These are phyloP conservation scores for Nemapogon koenigi DNA, from an alignment of 2,888 invertebrate genomes.

Conservation along the genomic window DNA sequence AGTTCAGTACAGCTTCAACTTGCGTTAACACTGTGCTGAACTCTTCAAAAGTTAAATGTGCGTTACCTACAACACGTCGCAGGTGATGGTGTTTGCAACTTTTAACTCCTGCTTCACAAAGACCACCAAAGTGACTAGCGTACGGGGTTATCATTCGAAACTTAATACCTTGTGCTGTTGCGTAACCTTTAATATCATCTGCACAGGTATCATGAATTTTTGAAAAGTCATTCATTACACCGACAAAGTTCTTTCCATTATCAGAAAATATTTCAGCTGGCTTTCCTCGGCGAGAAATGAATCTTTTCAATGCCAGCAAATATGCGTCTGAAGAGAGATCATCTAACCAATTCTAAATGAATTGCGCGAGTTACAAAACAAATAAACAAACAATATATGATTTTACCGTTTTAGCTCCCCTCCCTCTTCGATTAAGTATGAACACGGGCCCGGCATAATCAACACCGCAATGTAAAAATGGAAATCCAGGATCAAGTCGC, in stretches of 20 bases:
- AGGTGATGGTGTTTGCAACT: conserved; percentile 13
- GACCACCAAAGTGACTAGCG: too few relatives aligned
- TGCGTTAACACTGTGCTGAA: conserved; percentile 15
- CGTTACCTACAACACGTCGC: conserved; percentile 12
- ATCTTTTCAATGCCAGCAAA: too few relatives aligned
- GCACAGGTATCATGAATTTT: too few relatives aligned
- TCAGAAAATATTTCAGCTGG: conserved; percentile 7
- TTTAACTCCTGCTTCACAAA: conserved; percentile 16
- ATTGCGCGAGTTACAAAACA: background rate
- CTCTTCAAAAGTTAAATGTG: conserved; percentile 17
- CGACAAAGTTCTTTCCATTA: conserved; percentile 7
- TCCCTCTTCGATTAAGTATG: background rate
- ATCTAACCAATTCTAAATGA: background rate
- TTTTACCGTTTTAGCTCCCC: background rate
- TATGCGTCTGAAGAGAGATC: too few relatives aligned
- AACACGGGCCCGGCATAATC: conserved; percentile 3
- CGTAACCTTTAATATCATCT: background rate
- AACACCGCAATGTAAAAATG: background rate
- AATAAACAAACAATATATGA: background rate
- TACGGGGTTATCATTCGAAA: too few relatives aligned
- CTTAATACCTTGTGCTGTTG: too few relatives aligned
- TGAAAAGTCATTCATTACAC: too few relatives aligned
- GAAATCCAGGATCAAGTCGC: background rate
- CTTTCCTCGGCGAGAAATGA: too few relatives aligned
- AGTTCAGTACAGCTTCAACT: conserved; percentile 21